Evolutionary conservation across 2,797 vertebrate species (phyloP).

Genomic region (Danio albolineatus): DNA sequence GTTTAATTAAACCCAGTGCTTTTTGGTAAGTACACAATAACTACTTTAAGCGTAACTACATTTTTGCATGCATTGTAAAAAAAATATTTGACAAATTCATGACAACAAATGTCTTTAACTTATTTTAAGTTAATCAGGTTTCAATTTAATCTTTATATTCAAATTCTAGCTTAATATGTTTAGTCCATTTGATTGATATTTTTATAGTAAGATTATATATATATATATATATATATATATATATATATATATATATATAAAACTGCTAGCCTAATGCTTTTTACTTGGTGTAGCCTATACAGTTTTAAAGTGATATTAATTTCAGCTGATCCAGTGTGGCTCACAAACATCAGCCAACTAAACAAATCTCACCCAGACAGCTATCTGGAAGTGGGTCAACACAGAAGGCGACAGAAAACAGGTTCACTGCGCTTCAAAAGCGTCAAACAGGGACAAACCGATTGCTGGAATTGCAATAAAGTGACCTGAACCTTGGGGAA

Average conservation of each 20-base stretch:
- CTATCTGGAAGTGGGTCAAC: neutral
- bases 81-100: no score
- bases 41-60: no score
- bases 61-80: no score
- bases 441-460: neutral
- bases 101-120: no score
- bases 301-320: neutral
- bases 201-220: no score
- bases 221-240: no score
- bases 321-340: neutral
- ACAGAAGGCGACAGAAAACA: neutral
- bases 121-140: no score
- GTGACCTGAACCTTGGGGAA: neutral
- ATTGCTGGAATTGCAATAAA: neutral
- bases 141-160: no score
- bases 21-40: no score
- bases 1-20: no score
- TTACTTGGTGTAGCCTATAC: neutral
- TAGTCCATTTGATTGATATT: no score
- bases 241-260: neutral
- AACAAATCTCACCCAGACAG: neutral
- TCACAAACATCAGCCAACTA: neutral
- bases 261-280: neutral
- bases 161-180: no score
- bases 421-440: neutral